Percentiles rank a stretch among this genome's conserved stretches.
Evolutionary conservation across 2,113 vertebrate genomes (phyloP).

Genomic region (Erythrolamprus reginae): DNA sequence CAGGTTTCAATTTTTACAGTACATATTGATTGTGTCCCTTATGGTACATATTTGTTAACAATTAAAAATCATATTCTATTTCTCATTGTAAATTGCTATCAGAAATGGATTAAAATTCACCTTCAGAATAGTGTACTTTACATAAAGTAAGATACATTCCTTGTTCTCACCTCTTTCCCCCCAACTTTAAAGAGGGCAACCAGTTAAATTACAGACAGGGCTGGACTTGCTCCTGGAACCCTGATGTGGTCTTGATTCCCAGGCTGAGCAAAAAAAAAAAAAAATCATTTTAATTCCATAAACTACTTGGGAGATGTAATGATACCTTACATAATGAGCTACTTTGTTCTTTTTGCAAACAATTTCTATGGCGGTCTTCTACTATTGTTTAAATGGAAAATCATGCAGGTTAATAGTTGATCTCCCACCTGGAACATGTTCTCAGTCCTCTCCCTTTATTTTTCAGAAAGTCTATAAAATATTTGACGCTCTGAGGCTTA

Average conservation of each 20-base stretch:
- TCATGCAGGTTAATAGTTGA: not conserved
- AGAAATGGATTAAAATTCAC: not conserved
- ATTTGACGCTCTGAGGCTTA: not conserved
- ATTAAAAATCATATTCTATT: conserved; percentile 9
- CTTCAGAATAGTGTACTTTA: not conserved
- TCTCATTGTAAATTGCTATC: not conserved
- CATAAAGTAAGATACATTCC: not conserved
- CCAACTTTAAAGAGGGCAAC: not conserved
- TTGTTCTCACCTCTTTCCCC: not conserved
- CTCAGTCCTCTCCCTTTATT: not conserved
- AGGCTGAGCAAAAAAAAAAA: not conserved
- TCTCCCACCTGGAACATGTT: not conserved
- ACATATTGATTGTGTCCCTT: not conserved
- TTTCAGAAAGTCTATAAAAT: not conserved
- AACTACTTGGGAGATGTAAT: not conserved
- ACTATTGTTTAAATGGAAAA: not conserved
- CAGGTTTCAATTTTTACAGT: not conserved
- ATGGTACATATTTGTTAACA: not conserved
- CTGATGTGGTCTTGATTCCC: not conserved
- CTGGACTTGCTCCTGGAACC: not conserved
- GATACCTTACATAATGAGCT: not conserved
- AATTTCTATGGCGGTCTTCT: not conserved
- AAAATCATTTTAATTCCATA: conserved; percentile 4
- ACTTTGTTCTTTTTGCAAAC: not conserved
- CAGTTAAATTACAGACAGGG: not conserved